Evolutionary conservation across 2,797 vertebrate genomes (phyloP).

Genomic region (Avahi laniger): DNA sequence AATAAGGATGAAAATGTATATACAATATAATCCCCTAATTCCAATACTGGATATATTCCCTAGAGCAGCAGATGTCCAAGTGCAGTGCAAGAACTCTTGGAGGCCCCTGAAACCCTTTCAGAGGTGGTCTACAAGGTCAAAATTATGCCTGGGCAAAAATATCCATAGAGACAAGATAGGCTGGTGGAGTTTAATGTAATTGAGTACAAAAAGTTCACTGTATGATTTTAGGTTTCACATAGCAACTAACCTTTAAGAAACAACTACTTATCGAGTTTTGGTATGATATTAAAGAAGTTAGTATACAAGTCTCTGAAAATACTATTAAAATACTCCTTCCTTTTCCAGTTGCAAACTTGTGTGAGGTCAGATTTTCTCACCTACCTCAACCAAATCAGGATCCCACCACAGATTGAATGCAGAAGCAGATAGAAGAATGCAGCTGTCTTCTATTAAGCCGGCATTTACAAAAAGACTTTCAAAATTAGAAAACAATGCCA

Average conservation of each 20-base stretch:
- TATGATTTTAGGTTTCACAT: background rate
- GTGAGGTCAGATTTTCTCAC: background rate
- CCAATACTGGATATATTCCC: background rate
- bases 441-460: background rate
- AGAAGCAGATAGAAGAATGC: background rate
- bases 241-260: background rate
- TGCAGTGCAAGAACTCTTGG: background rate
- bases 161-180: background rate
- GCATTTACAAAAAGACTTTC: background rate
- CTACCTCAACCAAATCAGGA: background rate
- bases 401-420: background rate
- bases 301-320: background rate
- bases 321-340: background rate
- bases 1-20: background rate
- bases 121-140: background rate
- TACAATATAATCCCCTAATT: too few relatives aligned
- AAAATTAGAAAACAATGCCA: background rate
- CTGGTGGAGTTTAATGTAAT: background rate
- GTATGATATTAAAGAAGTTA: background rate
- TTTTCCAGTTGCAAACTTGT: background rate
- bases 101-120: background rate
- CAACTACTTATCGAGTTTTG: background rate
- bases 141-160: background rate
- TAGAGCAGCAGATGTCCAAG: background rate
- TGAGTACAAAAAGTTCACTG: background rate